phyloP scores from a whole-genome alignment of 2,888 invertebrate genomes.

The Hermaeophaga mercurialis region DNA sequence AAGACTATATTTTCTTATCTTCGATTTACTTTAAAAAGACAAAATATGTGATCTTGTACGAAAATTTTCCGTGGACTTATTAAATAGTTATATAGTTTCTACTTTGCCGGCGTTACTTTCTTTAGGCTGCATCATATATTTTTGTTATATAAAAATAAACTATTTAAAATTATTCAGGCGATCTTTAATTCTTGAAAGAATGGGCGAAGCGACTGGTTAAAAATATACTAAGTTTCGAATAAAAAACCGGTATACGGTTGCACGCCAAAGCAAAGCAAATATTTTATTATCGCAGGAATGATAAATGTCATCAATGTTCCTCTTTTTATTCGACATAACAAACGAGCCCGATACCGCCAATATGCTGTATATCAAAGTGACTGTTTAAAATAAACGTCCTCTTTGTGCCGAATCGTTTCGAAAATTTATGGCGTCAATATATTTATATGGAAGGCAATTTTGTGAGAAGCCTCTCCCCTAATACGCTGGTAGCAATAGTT shows the following conservation, averaged over 20 bases:
- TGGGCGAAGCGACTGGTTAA: neutral
- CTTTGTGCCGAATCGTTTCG: conserved; percentile 57
- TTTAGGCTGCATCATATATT: too few species aligned
- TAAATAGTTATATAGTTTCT: too few species aligned
- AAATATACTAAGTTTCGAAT: neutral
- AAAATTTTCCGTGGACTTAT: too few species aligned
- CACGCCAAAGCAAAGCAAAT: conserved; percentile 19
- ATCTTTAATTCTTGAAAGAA: neutral
- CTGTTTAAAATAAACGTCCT: conserved; percentile 58
- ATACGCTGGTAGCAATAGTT: conserved; percentile 54
- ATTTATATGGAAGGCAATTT: conserved; percentile 61
- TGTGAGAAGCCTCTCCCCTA: conserved; percentile 51
- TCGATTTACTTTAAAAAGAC: too few species aligned
- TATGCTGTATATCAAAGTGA: conserved; percentile 51
- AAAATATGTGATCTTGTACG: too few species aligned
- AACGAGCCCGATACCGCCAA: conserved; percentile 40
- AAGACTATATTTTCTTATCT: too few species aligned
- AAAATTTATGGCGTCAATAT: conserved; percentile 59
- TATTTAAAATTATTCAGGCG: neutral
- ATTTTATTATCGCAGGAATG: conserved; percentile 32
- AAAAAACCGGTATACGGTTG: conserved; percentile 16
- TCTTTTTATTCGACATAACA: conserved; percentile 36
- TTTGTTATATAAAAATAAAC: neutral
- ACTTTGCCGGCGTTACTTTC: too few species aligned
- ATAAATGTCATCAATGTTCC: conserved; percentile 41